These are phyloP conservation scores for Pagetopsis macropterus DNA, from an alignment of 2,797 vertebrate genomes.

Conservation along the genomic window DNA sequence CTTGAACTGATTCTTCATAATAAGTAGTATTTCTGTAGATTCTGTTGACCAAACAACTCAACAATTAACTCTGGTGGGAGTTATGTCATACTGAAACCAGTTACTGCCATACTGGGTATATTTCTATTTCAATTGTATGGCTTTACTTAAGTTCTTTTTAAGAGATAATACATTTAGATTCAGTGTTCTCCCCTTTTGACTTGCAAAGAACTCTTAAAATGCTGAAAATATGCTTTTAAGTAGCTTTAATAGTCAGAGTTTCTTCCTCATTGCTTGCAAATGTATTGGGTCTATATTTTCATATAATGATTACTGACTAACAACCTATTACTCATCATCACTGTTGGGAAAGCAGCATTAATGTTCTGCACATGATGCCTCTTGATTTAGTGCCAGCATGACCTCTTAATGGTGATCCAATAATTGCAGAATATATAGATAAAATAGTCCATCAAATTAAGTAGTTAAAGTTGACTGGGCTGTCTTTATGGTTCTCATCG, in stretches of 20 bases:
- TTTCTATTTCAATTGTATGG: background rate
- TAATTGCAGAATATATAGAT: slow-evolving; percentile 47
- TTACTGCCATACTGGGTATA: background rate
- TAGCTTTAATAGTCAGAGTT: background rate
- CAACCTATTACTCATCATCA: background rate
- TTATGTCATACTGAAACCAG: background rate
- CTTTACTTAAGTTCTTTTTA: background rate
- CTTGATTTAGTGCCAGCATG: slow-evolving; percentile 43
- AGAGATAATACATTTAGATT: background rate
- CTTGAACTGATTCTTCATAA: background rate
- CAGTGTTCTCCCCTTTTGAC: background rate
- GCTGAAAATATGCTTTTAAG: background rate
- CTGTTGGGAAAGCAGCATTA: slow-evolving; percentile 20
- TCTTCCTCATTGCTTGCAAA: background rate
- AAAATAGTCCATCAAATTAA: slow-evolving; percentile 57
- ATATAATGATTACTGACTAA: background rate
- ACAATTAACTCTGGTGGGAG: background rate
- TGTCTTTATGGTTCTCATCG: slow-evolving; percentile 39
- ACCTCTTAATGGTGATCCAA: slow-evolving; percentile 56
- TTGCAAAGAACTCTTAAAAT: background rate
- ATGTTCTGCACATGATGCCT: background rate
- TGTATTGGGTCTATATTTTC: background rate
- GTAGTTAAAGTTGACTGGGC: slow-evolving; percentile 26
- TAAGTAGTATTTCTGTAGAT: background rate
- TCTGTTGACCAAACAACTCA: background rate